Base-by-base conservation (phyloP, 64 coral and sea anemone species). In the Pocillopora verrucosa region DNA sequence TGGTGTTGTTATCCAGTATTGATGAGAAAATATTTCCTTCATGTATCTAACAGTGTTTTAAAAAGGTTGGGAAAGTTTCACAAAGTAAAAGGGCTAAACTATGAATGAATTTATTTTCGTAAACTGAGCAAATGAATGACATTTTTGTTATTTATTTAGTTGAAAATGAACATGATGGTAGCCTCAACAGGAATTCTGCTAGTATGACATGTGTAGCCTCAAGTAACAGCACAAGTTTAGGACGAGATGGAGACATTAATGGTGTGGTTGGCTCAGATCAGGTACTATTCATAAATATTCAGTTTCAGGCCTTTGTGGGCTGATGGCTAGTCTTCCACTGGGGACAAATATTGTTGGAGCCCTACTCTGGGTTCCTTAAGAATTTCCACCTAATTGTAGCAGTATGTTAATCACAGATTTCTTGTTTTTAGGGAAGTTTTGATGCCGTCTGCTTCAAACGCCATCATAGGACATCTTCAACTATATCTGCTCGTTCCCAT, bases 401-500 rank as follows among this genome's bases (percentile, higher is more conserved):
- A 65, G 37, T 84, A 1, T 36, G 38, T 6, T 69, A 17, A 20
- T 65, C 36, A 65, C 16, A 78, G 67, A 80, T 15, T 59, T 19
- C 56, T 72, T 72, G 26, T 34, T 61, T 34, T 37, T 61, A 96
- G 94, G 90, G 94, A 62, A 93, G 81, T 61, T 96, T 93, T 90
- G 94, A 96, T 69, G 87, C 89, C 20, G 67, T 84, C 59, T 96
- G 90, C 24, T 69, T 96, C 17, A 96, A 96, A 60, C 86, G 83
- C 45, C 94, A 93, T 78, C 82, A 93, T 59, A 80, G 94, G 76
- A 96, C 94, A 19, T 96, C 94, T 0, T 96, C 94, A 70, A 90
- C 94, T 61, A 88, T 96, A 60, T 96, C 94, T 17, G 91, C 91
- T 61, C 62, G 94, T 30, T 96, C 94, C 60, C 86, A 92, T 76